Conservation (phyloP, 2,113 vertebrate species). For the Osmerus mordax region DNA sequence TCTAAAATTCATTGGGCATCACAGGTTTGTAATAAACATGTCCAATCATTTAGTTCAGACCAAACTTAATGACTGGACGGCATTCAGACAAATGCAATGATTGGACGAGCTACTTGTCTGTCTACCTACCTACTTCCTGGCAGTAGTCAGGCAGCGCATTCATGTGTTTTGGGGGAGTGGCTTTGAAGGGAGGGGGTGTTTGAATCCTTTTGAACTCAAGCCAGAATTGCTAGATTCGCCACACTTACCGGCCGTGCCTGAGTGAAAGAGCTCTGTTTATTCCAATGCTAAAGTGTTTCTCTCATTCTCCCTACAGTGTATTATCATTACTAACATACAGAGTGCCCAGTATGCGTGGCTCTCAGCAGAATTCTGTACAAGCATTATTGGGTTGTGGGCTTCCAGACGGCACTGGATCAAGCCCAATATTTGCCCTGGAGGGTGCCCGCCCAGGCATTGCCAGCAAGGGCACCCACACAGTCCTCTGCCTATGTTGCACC, state of each 20-base stretch:
- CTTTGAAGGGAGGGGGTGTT: too few species aligned
- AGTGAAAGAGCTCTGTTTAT: slow-evolving; percentile 18
- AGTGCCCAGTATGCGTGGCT: slow-evolving; percentile 21
- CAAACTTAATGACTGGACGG: too few species aligned
- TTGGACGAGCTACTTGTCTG: too few species aligned
- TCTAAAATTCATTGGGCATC: too few species aligned
- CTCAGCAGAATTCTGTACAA: slow-evolving; percentile 17
- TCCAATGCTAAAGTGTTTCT: neutral
- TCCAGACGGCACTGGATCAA: slow-evolving; percentile 5
- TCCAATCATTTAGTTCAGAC: too few species aligned
- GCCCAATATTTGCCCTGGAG: slow-evolving; percentile 23
- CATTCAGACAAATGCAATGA: too few species aligned
- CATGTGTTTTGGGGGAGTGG: too few species aligned
- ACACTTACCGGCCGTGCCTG: neutral
- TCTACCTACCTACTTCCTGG: too few species aligned
- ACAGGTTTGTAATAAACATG: too few species aligned
- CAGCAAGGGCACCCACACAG: slow-evolving; percentile 21
- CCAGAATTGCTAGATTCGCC: neutral
- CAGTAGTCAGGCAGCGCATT: too few species aligned
- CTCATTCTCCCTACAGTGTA: slow-evolving; percentile 11
- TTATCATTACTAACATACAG: slow-evolving; percentile 41
- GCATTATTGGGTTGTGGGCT: slow-evolving; percentile 12
- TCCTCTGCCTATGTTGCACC: neutral
- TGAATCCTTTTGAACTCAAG: too few species aligned
- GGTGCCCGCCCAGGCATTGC: slow-evolving; percentile 20